Percentiles rank a stretch among this genome's conserved stretches.
Conservation (phyloP, 2,888 invertebrate species). For the Agriopis leucophaearia region DNA sequence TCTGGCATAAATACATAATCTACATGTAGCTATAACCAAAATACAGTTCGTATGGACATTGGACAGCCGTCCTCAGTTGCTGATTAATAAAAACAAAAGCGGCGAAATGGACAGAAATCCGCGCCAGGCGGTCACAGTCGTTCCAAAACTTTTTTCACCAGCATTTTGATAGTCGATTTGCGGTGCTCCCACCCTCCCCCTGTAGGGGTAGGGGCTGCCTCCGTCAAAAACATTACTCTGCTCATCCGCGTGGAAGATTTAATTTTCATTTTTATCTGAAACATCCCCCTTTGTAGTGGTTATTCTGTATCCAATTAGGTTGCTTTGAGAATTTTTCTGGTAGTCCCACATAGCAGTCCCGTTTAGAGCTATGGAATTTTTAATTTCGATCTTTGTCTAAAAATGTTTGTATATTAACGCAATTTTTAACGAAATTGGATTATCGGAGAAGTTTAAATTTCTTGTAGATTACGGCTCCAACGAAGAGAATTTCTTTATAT, state of each 20-base stretch:
- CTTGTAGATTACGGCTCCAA: background rate
- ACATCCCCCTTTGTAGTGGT: slow-evolving; percentile 86
- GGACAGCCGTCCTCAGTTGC: slow-evolving; percentile 32
- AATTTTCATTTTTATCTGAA: slow-evolving; percentile 88
- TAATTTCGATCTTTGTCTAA: slow-evolving; percentile 70
- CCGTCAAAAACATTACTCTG: slow-evolving; percentile 86
- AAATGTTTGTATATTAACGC: slow-evolving; percentile 47
- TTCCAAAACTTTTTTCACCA: slow-evolving; percentile 76
- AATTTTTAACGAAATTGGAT: slow-evolving; percentile 42
- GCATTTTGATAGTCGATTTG: slow-evolving; percentile 86
- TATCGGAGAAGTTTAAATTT: background rate
- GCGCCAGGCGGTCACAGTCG: slow-evolving; percentile 73
- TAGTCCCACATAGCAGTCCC: slow-evolving; percentile 65
- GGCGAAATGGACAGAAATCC: slow-evolving; percentile 64
- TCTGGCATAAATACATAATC: background rate
- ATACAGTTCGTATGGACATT: slow-evolving; percentile 2
- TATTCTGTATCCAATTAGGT: slow-evolving; percentile 85
- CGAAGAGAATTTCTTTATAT: too few relatives aligned
- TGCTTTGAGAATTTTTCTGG: slow-evolving; percentile 82
- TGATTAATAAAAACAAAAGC: slow-evolving; percentile 61
- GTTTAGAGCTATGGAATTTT: slow-evolving; percentile 83
- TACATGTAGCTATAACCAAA: background rate
- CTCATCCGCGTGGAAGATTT: slow-evolving; percentile 86
- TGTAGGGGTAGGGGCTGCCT: slow-evolving; percentile 59
- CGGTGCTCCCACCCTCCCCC: slow-evolving; percentile 64